Evolutionary conservation across 2,888 invertebrate genomes (phyloP).

Genomic region (Volucella bombylans): DNA sequence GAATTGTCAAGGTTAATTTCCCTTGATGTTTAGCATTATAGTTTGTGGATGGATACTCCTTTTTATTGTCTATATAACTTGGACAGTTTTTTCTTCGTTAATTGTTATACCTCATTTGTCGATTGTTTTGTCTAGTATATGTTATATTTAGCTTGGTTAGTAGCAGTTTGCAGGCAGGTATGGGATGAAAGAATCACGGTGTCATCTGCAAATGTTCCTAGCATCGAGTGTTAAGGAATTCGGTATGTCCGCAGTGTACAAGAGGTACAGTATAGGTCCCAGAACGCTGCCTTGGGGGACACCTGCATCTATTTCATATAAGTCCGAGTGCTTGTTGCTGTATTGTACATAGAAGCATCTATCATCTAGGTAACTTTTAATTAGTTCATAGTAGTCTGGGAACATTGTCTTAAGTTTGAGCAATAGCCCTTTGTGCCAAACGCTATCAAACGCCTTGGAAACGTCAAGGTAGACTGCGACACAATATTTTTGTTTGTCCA

Average conservation of each 20-base stretch:
- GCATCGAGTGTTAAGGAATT: background rate
- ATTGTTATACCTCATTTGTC: background rate
- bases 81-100: no score
- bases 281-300: no score
- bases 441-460: no score
- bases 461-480: no score
- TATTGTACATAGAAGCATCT: no score
- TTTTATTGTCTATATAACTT: background rate
- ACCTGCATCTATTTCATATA: no score
- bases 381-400: background rate
- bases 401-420: background rate
- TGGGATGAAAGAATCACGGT: background rate
- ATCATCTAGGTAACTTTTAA: no score
- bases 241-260: background rate
- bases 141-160: background rate
- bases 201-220: conserved; percentile 10
- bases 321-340: no score
- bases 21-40: background rate
- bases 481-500: no score
- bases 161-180: background rate
- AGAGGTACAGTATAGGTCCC: background rate
- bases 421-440: background rate
- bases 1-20: background rate
- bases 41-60: background rate
- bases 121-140: conserved; percentile 1